A percentile compares a stretch with the other conserved stretches of the same genome.
These are phyloP conservation scores for Xiphophorus hellerii DNA, from an alignment of 2,113 vertebrate species.

Conservation along the genomic window DNA sequence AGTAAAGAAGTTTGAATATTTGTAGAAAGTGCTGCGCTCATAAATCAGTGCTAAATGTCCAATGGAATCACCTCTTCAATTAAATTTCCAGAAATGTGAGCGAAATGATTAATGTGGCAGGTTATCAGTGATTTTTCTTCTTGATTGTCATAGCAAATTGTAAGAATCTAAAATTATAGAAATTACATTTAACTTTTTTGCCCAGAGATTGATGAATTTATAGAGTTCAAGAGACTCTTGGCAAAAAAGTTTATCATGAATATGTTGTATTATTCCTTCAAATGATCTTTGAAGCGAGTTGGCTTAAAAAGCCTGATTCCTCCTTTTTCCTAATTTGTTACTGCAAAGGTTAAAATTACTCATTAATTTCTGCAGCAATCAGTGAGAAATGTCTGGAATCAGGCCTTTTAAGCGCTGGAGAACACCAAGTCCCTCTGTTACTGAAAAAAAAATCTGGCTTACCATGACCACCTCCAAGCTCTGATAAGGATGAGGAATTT, in stretches of 20 bases:
- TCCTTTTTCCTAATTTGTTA: background rate
- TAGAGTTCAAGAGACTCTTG: background rate
- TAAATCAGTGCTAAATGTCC: background rate
- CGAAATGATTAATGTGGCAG: background rate
- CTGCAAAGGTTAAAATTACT: background rate
- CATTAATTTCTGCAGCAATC: background rate
- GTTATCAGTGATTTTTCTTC: background rate
- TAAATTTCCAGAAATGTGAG: slow-evolving; percentile 1
- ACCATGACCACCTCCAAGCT: slow-evolving; percentile 48
- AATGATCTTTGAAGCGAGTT: slow-evolving; percentile 13
- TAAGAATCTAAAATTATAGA: background rate
- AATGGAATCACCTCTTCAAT: background rate
- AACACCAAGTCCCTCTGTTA: slow-evolving; percentile 37
- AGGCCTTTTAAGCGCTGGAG: slow-evolving; percentile 35
- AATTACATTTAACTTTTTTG: background rate
- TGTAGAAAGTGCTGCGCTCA: background rate
- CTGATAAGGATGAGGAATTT: slow-evolving; percentile 49
- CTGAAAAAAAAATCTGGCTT: slow-evolving; percentile 21
- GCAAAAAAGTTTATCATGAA: background rate
- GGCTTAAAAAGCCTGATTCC: slow-evolving; percentile 18
- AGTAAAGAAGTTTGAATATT: background rate
- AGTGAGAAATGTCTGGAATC: background rate
- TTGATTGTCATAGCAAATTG: background rate
- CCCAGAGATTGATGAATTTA: background rate
- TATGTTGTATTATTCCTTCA: slow-evolving; percentile 17